A percentile compares a stretch with the other conserved stretches of the same genome.
phyloP scores from a whole-genome alignment of 2,888 invertebrate species.

The Troides aeacus region DNA sequence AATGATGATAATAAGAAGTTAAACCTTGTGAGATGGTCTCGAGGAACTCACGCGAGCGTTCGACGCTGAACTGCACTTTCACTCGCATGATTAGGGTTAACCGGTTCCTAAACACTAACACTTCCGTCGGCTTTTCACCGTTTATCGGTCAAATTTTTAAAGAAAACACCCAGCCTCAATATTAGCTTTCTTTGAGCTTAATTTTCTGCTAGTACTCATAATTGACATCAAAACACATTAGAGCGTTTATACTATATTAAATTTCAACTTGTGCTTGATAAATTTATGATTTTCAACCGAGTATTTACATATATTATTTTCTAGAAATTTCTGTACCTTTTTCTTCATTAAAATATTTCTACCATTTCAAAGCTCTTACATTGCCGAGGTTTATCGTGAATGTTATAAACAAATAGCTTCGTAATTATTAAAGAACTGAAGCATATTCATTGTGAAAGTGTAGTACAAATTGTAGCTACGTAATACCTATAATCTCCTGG shows the following conservation, averaged over 20 bases:
- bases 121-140: conserved; percentile 34
- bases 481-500: background rate
- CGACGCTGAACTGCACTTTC: conserved; percentile 43
- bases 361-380: too few relatives aligned
- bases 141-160: conserved; percentile 33
- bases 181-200: conserved; percentile 21
- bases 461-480: too few relatives aligned
- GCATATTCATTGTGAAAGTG: background rate
- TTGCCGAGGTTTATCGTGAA: too few relatives aligned
- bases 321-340: too few relatives aligned
- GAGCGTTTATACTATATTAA: too few relatives aligned
- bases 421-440: background rate
- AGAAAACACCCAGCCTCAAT: conserved; percentile 7
- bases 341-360: too few relatives aligned
- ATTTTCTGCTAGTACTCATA: conserved; percentile 22
- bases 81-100: conserved; percentile 35
- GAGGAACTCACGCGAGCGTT: conserved; percentile 37
- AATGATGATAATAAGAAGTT: conserved; percentile 51
- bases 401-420: background rate
- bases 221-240: conserved; percentile 22
- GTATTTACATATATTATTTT: too few relatives aligned
- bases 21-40: conserved; percentile 40
- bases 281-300: too few relatives aligned
- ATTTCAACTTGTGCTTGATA: background rate
- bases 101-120: conserved; percentile 33